phyloP scores from a whole-genome alignment of 2,797 vertebrate genomes.

The Sternotherus odoratus region DNA sequence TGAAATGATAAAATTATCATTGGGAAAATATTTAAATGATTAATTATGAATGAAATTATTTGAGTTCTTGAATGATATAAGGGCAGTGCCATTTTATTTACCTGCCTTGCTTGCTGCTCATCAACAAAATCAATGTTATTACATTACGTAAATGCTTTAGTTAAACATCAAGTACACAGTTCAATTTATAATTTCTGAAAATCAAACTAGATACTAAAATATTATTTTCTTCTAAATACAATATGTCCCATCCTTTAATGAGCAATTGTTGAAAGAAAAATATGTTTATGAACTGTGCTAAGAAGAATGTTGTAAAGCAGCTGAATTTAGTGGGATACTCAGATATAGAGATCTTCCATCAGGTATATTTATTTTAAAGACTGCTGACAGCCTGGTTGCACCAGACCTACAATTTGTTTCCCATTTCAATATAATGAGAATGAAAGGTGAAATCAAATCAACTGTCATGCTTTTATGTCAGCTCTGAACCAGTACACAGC shows the following conservation, averaged over 20 bases:
- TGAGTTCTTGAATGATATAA: not conserved
- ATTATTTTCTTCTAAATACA: constrained; percentile 1
- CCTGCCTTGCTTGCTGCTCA: not conserved
- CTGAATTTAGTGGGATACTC: not conserved
- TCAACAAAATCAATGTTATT: not conserved
- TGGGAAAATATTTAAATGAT: not conserved
- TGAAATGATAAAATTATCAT: not conserved
- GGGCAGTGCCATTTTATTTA: not conserved
- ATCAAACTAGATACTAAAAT: not conserved
- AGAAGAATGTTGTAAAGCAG: not conserved
- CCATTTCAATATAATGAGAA: not conserved
- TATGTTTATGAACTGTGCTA: not conserved
- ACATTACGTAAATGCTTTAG: not conserved
- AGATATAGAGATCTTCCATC: not conserved
- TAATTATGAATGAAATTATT: not conserved
- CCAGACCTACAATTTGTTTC: not conserved
- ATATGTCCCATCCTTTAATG: not conserved
- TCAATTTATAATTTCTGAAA: not conserved
- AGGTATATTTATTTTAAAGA: not conserved
- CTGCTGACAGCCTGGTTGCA: not conserved
- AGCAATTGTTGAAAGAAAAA: constrained; percentile 8
- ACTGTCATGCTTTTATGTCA: not conserved
- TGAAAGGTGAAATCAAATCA: not conserved
- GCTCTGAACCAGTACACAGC: not conserved
- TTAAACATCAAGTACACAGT: not conserved